phyloP scores from a whole-genome alignment of 2,888 invertebrate species.

The Scrobipalpa atriplicella region DNA sequence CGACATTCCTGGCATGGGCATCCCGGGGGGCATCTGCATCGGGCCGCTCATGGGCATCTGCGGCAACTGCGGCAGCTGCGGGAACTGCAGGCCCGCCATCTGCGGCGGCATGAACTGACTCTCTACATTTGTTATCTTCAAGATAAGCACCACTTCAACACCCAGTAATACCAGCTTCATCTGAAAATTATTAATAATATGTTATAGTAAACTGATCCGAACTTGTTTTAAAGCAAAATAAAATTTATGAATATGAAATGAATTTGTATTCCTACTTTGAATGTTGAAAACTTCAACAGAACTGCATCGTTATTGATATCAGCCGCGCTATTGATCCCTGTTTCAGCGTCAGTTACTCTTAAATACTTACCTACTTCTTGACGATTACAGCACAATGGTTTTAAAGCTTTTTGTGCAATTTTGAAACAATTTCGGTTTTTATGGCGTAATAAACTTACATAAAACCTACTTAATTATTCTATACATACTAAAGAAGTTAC shows the following conservation, averaged over 20 bases:
- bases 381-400: conserved; percentile 41
- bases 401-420: conserved; percentile 6
- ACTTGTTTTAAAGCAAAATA: no score
- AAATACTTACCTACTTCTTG: conserved; percentile 20
- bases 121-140: conserved; percentile 6
- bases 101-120: conserved; percentile 15
- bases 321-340: conserved; percentile 7
- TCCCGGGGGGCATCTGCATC: conserved; percentile 30
- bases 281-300: not conserved
- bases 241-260: no score
- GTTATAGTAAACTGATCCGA: not conserved
- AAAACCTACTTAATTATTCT: not conserved
- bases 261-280: no score
- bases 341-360: not conserved
- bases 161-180: not conserved
- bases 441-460: not conserved
- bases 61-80: conserved; percentile 38
- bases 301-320: conserved; percentile 6
- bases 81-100: conserved; percentile 33
- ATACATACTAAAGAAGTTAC: not conserved
- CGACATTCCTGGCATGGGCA: conserved; percentile 26
- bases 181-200: conserved; percentile 15
- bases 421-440: not conserved
- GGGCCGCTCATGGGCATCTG: conserved; percentile 38
- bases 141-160: not conserved